Evolutionary conservation across 2,888 invertebrate genomes (phyloP).

Genomic region (Muscina levida): DNA sequence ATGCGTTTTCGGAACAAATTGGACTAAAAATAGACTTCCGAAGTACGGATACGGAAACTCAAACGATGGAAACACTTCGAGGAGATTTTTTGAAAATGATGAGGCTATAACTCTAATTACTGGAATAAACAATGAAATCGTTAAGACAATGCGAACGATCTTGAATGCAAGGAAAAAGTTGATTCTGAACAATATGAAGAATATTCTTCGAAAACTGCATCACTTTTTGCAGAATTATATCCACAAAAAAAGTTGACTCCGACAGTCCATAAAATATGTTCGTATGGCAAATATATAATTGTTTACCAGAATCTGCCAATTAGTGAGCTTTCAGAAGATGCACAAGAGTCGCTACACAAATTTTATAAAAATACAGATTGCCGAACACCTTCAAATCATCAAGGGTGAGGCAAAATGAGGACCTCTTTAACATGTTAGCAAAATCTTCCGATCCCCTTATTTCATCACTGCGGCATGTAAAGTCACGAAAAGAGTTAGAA

Average conservation of each 20-base stretch:
- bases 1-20: too few relatives aligned
- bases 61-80: too few relatives aligned
- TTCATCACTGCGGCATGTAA: conserved; percentile 20
- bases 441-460: conserved; percentile 23
- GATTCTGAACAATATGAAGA: conserved; percentile 6
- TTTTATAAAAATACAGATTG: conserved; percentile 40
- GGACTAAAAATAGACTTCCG: too few relatives aligned
- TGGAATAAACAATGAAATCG: neutral
- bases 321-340: conserved; percentile 13
- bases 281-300: conserved; percentile 17
- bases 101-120: too few relatives aligned
- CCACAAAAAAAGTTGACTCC: conserved; percentile 5
- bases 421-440: conserved; percentile 24
- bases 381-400: conserved; percentile 25
- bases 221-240: neutral
- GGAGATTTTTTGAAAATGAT: too few relatives aligned
- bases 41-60: too few relatives aligned
- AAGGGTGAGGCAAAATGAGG: conserved; percentile 23
- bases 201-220: conserved; percentile 25
- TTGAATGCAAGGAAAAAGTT: neutral
- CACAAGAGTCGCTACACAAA: conserved; percentile 28
- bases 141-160: neutral
- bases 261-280: conserved; percentile 2
- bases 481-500: conserved; percentile 25
- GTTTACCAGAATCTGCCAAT: conserved; percentile 17